A percentile compares a stretch with the other conserved stretches of the same genome.
phyloP scores from a whole-genome alignment of 2,797 vertebrate species.

The Ibycter americanus region DNA sequence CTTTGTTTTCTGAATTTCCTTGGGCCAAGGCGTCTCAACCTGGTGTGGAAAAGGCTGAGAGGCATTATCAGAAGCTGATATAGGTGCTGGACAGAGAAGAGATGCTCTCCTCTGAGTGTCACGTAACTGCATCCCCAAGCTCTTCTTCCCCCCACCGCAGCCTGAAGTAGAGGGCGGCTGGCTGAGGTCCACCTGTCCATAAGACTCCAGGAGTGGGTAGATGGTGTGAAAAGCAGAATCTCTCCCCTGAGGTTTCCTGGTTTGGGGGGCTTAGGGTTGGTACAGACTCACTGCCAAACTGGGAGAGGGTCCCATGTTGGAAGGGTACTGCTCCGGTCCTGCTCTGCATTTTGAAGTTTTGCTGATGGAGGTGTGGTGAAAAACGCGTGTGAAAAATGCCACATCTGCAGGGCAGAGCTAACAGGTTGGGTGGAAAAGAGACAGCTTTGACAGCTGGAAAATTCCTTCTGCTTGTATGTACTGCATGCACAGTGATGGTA shows the following conservation, averaged over 20 bases:
- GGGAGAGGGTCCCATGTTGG: fast-evolving
- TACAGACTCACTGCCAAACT: neutral
- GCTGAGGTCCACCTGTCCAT: neutral
- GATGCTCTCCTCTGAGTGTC: neutral
- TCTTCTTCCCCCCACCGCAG: neutral
- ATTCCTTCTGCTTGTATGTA: neutral
- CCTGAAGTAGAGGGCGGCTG: neutral
- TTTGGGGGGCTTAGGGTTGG: neutral
- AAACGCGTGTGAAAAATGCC: neutral
- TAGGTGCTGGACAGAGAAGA: neutral
- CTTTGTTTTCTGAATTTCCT: neutral
- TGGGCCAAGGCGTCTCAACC: neutral
- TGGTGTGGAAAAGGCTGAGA: neutral
- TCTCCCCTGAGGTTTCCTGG: neutral
- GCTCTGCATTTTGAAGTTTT: neutral
- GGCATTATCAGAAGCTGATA: neutral
- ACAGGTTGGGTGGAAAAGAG: neutral
- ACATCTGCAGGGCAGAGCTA: neutral
- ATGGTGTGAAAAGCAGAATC: neutral
- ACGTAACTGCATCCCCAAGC: neutral
- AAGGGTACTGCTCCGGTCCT: neutral
- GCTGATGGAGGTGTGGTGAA: neutral
- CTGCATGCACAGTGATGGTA: neutral
- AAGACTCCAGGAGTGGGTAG: neutral
- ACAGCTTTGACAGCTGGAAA: neutral